Base-by-base conservation (phyloP, 1,140 invertebrate genomes). In the Conus betulinus region DNA sequence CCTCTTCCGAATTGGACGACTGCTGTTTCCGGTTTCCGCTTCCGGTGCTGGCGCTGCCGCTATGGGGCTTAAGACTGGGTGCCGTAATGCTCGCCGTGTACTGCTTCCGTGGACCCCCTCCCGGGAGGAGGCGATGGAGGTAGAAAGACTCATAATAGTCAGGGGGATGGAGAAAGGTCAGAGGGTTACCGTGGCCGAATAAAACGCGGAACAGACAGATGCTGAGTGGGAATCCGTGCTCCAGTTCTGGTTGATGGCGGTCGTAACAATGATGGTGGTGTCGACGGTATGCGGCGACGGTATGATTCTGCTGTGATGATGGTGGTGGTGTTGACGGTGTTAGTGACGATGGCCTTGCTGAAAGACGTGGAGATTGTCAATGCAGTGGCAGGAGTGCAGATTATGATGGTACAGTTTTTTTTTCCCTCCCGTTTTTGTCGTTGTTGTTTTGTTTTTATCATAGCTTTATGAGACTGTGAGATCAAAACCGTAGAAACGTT, bases 1-100 rank as follows among this genome's bases (percentile, higher is more conserved):
- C 79, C 78, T 81, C 78, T 15, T 53, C 78, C 5, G 78, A 81
- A 51, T 81, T 81, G 78, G 78, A 81, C 10, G 78, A 53, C 39
- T 81, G 52, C 78, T 81, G 39, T 20, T 53, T 81, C 51, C 78
- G 39, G 39, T 51, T 81, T 1, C 79, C 51, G 1, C 76, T 78
- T 39, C 76, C 8, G 0, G 1, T 78, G 1, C 39, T 27, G 11
- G 76, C 8, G 17, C 25, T 51, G 39, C 39, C 10, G 52, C 79
- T 20, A 7, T 81, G 79, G 4, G 17, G 15, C 51, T 81, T 81
- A 51, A 51, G 79, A 51, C 15, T 53, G 52, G 39, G 23, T 1
- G 51, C 2, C 1, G 10, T 51, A 4, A 5, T 17, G 79, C 5
- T 10, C 79, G 25, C 11, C 76, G 25, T 78, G 74, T 78, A 74